Base-by-base conservation (phyloP, 1,140 invertebrate species). In the Orchesella cincta region DNA sequence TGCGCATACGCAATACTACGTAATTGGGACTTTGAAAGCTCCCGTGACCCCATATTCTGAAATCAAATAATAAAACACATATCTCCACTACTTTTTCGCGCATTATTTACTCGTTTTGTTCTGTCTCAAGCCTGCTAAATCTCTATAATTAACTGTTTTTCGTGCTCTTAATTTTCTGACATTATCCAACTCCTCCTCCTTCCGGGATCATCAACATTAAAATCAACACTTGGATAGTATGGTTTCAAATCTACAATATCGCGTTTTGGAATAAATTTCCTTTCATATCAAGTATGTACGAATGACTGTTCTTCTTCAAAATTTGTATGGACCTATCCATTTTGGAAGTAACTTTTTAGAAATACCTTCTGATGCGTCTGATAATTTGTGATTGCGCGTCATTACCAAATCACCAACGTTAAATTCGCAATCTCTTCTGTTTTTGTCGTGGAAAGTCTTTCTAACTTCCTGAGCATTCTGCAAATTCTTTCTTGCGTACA, bases 391-490 rank as follows among this genome's bases (percentile, higher is more conserved):
- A 29, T 73, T 73, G 3, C 36, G 18, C 3, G 46, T 39, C 71
- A 36, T 14, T 2, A 73, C 71, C 3, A 46, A 5, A 20, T 73
- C 35, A 73, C 36, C 36, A 5, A 39, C 33, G 3, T 39, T 14
- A 51, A 73, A 73, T 28, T 46, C 34, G 3, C 16, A 20, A 14
- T 36, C 33, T 31, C 71, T 14, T 2, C 35, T 3, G 3, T 73
- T 73, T n/a, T 57, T 39, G 51, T 80, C 76, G 23, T 77, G 75
- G 14, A 31, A 51, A 31, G n/a, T 34, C 39, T 80, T 80, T 35
- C 36, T 76, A 29, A 23, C 12, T 18, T 34, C 2, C 18, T 80
- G 75, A 71, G 62, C 31, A 3, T 71, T 46, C 0, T 31, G 3
- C 2, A 79, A 77, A 72, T 74, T 76, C 31, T 35, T 28, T 39